Evolutionary conservation across 2,888 invertebrate genomes (phyloP), one percentile per base, ranked within the genome.

Genomic region (Heliconius hortense): DNA sequence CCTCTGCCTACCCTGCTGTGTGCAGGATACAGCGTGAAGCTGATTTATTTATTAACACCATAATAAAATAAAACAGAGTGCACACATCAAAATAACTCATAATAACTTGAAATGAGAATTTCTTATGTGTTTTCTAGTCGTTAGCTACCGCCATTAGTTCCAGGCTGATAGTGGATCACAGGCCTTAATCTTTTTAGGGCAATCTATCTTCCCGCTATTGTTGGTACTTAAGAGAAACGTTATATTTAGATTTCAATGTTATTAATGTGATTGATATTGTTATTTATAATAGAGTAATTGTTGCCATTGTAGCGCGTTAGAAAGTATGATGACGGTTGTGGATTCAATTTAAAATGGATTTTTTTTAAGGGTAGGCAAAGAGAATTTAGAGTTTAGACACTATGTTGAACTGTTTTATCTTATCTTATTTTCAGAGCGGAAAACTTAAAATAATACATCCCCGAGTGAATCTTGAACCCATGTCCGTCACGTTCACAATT

Each of bases 121-220:
- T 31, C 26, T 39, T 39, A 31, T 35, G 21, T n/a, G 24, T 39
- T 73, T 73, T 60, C 66, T 31, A 66, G 75, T 75, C 78, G 77
- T 75, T 77, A 72, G 66, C 70, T 59, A 7, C 39, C 28, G 68
- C 68, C 75, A 77, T 78, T 78, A 78, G 75, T 64, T 72, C 53
- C 73, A 73, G 69, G n/a, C 39, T 72, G 77, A 78, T 77, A 73
- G 48, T 62, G 72, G 53, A 77, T 75, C 76, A 69, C 67, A 74
- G 15, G 63, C 68, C 59, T 66, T 68, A 77, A 78, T 78, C 78
- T 78, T 60, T 74, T 13, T 76, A 72, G 77, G 75, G 56, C 78
- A 24, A 78, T 78, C 78, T 76, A 56, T 76, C 68, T 78, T 78
- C 78, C 56, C 73, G 75, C 78, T 74, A 76, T 78, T 78, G 75